phyloP scores from a whole-genome alignment of 2,797 vertebrate genomes.

The Octomys mimax region DNA sequence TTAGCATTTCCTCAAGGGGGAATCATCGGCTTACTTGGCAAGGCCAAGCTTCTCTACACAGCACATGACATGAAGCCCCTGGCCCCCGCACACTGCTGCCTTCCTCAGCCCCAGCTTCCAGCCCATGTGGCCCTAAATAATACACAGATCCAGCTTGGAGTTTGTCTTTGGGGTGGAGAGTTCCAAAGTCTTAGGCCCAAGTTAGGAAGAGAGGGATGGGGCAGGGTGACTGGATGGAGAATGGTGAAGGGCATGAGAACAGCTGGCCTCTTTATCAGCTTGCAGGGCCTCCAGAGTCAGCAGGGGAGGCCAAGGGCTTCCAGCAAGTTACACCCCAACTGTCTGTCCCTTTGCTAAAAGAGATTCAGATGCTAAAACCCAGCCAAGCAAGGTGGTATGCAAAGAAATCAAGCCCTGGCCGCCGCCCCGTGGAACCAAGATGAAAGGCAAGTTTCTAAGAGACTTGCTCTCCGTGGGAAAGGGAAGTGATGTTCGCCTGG shows the following conservation, averaged over 20 bases:
- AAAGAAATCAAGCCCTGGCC: neutral
- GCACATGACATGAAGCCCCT: neutral
- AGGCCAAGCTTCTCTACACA: neutral
- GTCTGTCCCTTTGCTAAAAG: neutral
- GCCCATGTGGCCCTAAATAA: neutral
- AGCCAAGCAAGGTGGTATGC: neutral
- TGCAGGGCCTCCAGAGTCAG: neutral
- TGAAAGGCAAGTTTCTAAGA: slow-evolving; percentile 44
- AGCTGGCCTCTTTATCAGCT: neutral
- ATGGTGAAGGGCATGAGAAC: accelerated
- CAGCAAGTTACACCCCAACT: neutral
- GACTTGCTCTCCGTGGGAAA: slow-evolving; percentile 21
- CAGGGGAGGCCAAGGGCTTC: neutral
- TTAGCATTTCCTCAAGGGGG: neutral
- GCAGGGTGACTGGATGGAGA: neutral
- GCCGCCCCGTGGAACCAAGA: neutral
- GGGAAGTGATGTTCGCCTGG: slow-evolving; percentile 30
- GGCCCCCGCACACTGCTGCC: too few relatives aligned
- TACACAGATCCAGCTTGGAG: neutral
- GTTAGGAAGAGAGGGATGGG: neutral
- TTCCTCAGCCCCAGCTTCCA: neutral
- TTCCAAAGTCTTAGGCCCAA: neutral
- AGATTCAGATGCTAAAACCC: neutral
- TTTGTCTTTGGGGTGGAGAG: neutral
- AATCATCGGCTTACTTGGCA: neutral